Percentiles rank a stretch among this genome's conserved stretches.
phyloP scores from a whole-genome alignment of 2,797 vertebrate species.

The Halcyon smyrnensis region DNA sequence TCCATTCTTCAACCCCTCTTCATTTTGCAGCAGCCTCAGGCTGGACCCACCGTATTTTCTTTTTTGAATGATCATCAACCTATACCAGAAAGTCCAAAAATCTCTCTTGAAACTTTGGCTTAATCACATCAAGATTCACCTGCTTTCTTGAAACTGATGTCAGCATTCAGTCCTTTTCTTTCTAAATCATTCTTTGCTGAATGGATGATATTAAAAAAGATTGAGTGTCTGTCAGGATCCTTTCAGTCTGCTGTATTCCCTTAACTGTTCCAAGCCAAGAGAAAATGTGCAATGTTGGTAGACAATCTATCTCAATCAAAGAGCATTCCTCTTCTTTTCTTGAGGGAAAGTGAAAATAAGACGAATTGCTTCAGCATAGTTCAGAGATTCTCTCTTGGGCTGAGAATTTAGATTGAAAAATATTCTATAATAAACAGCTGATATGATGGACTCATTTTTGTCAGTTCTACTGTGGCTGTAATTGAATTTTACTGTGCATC shows the following conservation, averaged over 20 bases:
- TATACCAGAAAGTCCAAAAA: background rate
- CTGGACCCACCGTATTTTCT: background rate
- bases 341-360: background rate
- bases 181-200: background rate
- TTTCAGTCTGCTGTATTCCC: slow-evolving; percentile 25
- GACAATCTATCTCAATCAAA: background rate
- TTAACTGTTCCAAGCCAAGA: background rate
- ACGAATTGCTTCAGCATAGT: background rate
- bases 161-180: background rate
- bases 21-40: background rate
- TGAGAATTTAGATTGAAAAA: background rate
- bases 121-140: background rate
- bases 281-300: background rate
- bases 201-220: background rate
- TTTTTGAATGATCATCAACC: background rate
- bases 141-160: background rate
- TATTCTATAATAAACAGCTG: background rate
- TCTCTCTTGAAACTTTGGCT: background rate
- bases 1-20: background rate
- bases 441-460: background rate
- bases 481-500: background rate
- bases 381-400: background rate
- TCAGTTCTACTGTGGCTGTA: background rate
- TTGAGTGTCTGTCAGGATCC: background rate
- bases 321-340: background rate